Evolutionary conservation across 1,140 invertebrate genomes (phyloP).

Genomic region (Penaeus indicus): DNA sequence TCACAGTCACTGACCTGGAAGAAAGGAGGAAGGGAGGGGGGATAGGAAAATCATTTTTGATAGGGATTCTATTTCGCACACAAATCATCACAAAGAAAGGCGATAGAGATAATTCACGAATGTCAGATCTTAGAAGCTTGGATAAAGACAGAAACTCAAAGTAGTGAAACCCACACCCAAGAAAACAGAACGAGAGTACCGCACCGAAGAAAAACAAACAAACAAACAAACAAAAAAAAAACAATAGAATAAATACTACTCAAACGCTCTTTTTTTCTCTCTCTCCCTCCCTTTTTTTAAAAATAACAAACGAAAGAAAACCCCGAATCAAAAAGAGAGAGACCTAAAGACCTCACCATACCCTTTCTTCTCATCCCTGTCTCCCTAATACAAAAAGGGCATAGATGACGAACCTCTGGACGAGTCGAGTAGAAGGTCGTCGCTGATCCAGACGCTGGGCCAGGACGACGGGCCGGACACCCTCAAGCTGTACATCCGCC

Average conservation of each 20-base stretch:
- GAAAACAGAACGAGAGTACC: too few relatives aligned
- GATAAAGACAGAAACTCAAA: too few relatives aligned
- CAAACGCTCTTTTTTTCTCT: background rate
- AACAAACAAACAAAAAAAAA: too few relatives aligned
- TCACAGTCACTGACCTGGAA: background rate
- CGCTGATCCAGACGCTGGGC: constrained; percentile 64
- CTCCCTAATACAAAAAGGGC: constrained; percentile 4
- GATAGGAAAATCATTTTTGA: background rate
- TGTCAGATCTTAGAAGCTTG: too few relatives aligned
- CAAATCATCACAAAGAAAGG: background rate
- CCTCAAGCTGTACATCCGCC: constrained; percentile 62
- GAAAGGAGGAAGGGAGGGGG: background rate
- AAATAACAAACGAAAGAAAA: too few relatives aligned
- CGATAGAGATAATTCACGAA: too few relatives aligned
- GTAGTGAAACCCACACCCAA: too few relatives aligned
- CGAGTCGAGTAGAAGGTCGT: constrained; percentile 53
- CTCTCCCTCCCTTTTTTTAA: background rate
- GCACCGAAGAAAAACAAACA: too few relatives aligned
- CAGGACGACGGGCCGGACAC: constrained; percentile 50
- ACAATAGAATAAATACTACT: too few relatives aligned
- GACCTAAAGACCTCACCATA: background rate
- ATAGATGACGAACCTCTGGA: constrained; percentile 33
- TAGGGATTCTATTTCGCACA: background rate
- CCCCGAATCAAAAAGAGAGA: too few relatives aligned
- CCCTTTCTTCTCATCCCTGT: background rate